Conservation (phyloP, 1,140 invertebrate genomes). For the Drosophila ohnishii region DNA sequence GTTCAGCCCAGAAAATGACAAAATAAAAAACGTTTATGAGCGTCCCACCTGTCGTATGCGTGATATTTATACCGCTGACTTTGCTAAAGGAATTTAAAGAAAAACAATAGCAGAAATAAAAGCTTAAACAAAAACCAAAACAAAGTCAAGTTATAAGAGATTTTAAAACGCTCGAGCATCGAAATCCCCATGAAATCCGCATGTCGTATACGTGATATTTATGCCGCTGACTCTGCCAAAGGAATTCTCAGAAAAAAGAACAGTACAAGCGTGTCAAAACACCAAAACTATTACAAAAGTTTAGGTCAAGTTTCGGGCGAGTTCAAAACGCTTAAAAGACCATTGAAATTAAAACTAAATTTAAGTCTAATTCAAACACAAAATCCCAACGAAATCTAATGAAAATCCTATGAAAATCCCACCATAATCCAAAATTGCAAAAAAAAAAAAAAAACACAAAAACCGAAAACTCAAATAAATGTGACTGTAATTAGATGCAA, state of each 20-base stretch:
- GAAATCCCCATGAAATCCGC: conserved; percentile 2
- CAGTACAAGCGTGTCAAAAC: neutral
- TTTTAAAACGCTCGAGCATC: neutral
- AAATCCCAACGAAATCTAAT: neutral
- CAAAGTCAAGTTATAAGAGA: neutral
- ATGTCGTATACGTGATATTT: conserved; percentile 35
- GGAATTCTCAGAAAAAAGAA: neutral
- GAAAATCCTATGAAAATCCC: neutral
- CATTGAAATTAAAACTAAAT: neutral
- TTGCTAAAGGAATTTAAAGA: neutral
- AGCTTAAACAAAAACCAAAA: neutral
- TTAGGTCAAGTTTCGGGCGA: neutral
- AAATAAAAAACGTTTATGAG: conserved; percentile 17
- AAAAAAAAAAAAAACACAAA: neutral
- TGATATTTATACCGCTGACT: conserved; percentile 16
- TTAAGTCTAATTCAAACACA: neutral
- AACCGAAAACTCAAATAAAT: conserved; percentile 12
- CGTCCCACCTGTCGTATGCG: conserved; percentile 34
- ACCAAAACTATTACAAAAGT: neutral
- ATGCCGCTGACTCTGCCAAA: conserved; percentile 5
- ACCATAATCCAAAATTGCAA: neutral
- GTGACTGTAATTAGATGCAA: conserved; percentile 30
- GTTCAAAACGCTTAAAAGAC: neutral
- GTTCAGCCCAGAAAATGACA: conserved; percentile 20
- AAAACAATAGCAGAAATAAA: neutral